Evolutionary conservation across 2,113 vertebrate genomes (phyloP).

Genomic region (Pithys albifrons): DNA sequence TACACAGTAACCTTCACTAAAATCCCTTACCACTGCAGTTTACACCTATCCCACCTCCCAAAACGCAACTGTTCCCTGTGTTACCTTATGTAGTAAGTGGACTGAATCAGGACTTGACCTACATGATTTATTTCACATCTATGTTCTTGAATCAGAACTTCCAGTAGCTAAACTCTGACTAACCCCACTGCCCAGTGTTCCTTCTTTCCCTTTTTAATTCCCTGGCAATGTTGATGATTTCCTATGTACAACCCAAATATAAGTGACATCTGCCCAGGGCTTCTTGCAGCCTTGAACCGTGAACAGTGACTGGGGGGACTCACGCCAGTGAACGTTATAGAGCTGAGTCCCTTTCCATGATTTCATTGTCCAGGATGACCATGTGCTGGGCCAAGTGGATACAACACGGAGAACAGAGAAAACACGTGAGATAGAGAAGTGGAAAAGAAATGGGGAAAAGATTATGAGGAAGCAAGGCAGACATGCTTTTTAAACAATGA

Average conservation of each 20-base stretch:
- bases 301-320: not conserved
- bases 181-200: not conserved
- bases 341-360: not conserved
- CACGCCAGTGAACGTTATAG: not conserved
- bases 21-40: not conserved
- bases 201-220: not conserved
- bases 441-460: constrained; percentile 8
- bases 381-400: not conserved
- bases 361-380: not conserved
- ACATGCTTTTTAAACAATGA: not conserved
- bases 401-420: constrained; percentile 11
- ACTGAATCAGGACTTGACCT: not conserved
- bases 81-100: not conserved
- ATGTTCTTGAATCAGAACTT: constrained; percentile 6
- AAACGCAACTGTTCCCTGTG: not conserved
- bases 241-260: not conserved
- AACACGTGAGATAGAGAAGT: not conserved
- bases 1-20: not conserved
- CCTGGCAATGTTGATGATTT: not conserved
- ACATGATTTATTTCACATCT: not conserved
- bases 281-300: not conserved
- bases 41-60: not conserved
- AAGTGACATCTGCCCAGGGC: not conserved
- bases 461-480: not conserved
- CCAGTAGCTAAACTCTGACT: constrained; percentile 3